Percentiles rank a stretch among this genome's conserved stretches.
Evolutionary conservation across 2,888 invertebrate species (phyloP).

Genomic region (Zootermopsis nevadensis): DNA sequence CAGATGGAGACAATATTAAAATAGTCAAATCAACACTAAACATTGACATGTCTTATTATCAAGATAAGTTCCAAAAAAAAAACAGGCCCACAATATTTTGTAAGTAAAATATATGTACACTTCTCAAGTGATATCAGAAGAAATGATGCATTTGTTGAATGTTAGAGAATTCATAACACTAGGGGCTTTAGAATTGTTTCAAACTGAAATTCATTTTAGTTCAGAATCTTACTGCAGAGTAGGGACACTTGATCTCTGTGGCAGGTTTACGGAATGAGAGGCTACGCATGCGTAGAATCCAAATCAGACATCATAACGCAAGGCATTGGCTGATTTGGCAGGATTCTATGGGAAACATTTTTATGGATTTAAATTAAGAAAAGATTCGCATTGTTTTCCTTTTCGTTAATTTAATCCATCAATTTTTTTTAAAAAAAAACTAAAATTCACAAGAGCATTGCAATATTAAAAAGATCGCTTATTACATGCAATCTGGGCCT

Average conservation of each 20-base stretch:
- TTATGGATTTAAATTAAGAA: slow-evolving; percentile 31
- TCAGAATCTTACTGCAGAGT: no score
- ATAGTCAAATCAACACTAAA: no score
- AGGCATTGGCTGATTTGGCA: not conserved
- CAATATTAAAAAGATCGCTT: slow-evolving; percentile 12
- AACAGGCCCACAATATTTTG: no score
- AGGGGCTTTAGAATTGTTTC: no score
- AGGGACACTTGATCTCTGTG: not conserved
- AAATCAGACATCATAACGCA: not conserved
- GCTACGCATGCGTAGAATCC: not conserved
- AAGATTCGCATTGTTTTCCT: slow-evolving; percentile 4
- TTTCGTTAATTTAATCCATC: slow-evolving; percentile 37
- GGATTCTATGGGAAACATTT: not conserved
- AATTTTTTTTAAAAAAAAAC: not conserved
- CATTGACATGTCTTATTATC: no score
- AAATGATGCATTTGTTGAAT: no score
- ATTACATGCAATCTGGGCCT: not conserved
- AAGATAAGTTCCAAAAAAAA: no score
- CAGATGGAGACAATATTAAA: no score
- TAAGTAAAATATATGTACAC: no score
- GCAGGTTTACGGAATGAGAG: not conserved
- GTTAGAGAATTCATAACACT: no score
- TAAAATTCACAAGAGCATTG: not conserved
- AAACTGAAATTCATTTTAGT: no score
- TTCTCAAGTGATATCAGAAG: no score